These are phyloP conservation scores for Falco biarmicus DNA, from an alignment of 2,797 vertebrate species.

Conservation along the genomic window DNA sequence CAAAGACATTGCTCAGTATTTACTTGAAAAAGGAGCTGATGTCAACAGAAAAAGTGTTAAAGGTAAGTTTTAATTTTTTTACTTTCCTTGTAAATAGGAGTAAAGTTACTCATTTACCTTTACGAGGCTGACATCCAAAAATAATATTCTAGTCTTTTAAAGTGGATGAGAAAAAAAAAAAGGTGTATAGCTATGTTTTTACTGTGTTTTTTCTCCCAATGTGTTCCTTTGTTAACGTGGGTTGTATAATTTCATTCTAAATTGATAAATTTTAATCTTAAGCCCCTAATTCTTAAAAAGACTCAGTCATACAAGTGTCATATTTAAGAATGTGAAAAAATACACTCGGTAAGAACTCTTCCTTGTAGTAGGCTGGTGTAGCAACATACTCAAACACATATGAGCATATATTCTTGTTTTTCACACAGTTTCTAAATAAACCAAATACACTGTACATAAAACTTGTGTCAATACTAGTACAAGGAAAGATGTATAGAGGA, in stretches of 20 bases:
- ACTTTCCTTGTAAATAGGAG: not conserved
- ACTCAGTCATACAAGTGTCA: not conserved
- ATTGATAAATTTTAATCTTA: not conserved
- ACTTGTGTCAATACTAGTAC: not conserved
- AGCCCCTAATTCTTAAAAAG: not conserved
- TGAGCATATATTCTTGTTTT: not conserved
- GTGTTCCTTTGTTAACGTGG: not conserved
- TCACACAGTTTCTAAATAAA: not conserved
- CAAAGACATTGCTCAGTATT: slow-evolving; percentile 96
- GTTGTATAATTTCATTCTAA: not conserved
- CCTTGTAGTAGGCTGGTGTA: not conserved
- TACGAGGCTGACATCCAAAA: not conserved
- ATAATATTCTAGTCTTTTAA: not conserved
- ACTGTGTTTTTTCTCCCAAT: not conserved
- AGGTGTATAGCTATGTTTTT: not conserved
- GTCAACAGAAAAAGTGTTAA: slow-evolving; percentile 98
- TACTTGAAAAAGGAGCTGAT: slow-evolving; percentile 96
- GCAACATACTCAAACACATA: not conserved
- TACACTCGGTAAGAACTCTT: not conserved
- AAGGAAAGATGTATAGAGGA: not conserved
- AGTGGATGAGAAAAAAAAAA: not conserved
- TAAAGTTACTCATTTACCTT: not conserved
- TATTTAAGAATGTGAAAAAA: not conserved
- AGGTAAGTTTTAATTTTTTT: slow-evolving; percentile 77
- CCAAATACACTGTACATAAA: not conserved